Conservation (phyloP, 1,140 invertebrate genomes). For the Drosophila bifasciata region DNA sequence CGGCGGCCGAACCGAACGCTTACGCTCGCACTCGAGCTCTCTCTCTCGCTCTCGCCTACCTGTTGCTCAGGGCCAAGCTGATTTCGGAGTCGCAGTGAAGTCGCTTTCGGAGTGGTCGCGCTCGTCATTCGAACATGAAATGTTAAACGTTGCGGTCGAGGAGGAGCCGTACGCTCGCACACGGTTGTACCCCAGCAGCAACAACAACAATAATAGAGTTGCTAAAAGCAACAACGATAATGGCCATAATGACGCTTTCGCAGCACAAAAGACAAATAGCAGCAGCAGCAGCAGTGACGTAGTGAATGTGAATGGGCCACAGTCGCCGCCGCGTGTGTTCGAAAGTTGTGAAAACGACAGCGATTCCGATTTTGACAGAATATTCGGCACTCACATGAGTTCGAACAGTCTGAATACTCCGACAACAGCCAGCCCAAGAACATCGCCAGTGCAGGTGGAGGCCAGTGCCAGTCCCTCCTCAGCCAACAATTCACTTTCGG, state of each 20-base stretch:
- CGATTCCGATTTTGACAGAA: constrained; percentile 70
- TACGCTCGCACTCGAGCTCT: not conserved
- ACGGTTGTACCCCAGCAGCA: constrained; percentile 41
- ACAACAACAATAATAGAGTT: constrained; percentile 36
- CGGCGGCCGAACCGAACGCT: constrained; percentile 14
- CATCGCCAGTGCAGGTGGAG: not conserved
- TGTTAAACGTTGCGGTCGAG: constrained; percentile 79
- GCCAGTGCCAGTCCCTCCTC: constrained; percentile 3
- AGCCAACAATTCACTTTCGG: constrained; percentile 84
- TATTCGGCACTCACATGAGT: constrained; percentile 61
- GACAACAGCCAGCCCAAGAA: constrained; percentile 5
- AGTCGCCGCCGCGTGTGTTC: constrained; percentile 54
- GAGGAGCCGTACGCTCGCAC: constrained; percentile 70
- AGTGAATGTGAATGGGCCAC: constrained; percentile 63
- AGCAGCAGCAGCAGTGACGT: constrained; percentile 59
- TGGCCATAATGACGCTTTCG: constrained; percentile 72
- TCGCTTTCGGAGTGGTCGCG: constrained; percentile 23
- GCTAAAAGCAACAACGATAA: constrained; percentile 41
- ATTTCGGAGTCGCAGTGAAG: constrained; percentile 60
- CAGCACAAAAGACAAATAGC: constrained; percentile 73
- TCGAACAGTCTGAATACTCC: not conserved
- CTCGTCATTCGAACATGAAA: constrained; percentile 82
- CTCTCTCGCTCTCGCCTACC: constrained; percentile 47
- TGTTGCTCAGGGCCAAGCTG: constrained; percentile 56
- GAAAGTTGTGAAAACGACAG: constrained; percentile 84